Conservation (phyloP, 2,888 invertebrate genomes). For the Gastrophysa polygoni region DNA sequence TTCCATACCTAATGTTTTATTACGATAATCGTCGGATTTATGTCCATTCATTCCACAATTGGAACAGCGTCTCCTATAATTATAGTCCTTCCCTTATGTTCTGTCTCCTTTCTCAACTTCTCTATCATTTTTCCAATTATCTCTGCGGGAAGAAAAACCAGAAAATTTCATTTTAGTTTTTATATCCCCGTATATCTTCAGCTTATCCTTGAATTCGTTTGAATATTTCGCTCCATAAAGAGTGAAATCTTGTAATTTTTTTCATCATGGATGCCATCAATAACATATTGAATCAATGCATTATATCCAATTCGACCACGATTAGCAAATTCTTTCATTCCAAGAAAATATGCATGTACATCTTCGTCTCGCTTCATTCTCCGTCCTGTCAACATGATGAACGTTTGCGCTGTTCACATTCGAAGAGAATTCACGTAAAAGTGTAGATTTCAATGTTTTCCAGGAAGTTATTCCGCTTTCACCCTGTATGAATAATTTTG, state of each 20-base stretch:
- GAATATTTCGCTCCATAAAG: conserved; percentile 36
- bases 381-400: conserved; percentile 36
- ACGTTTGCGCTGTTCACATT: conserved; percentile 36
- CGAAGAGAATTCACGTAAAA: conserved; percentile 37
- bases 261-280: conserved; percentile 50
- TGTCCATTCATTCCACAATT: no score
- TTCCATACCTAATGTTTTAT: no score
- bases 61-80: no score
- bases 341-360: conserved; percentile 50
- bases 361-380: conserved; percentile 49
- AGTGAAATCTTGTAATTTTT: conserved; percentile 33
- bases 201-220: conserved; percentile 20
- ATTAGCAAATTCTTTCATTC: conserved; percentile 52
- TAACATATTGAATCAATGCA: conserved; percentile 51
- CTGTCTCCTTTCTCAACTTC: no score
- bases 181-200: neutral
- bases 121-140: no score
- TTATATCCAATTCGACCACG: conserved; percentile 48
- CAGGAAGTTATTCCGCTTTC: conserved; percentile 39
- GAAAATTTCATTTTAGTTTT: no score
- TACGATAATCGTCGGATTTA: no score
- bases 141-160: no score
- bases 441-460: conserved; percentile 31
- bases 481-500: conserved; percentile 41
- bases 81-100: no score